phyloP scores from a whole-genome alignment of 2,113 vertebrate genomes.

The Tapirus terrestris region DNA sequence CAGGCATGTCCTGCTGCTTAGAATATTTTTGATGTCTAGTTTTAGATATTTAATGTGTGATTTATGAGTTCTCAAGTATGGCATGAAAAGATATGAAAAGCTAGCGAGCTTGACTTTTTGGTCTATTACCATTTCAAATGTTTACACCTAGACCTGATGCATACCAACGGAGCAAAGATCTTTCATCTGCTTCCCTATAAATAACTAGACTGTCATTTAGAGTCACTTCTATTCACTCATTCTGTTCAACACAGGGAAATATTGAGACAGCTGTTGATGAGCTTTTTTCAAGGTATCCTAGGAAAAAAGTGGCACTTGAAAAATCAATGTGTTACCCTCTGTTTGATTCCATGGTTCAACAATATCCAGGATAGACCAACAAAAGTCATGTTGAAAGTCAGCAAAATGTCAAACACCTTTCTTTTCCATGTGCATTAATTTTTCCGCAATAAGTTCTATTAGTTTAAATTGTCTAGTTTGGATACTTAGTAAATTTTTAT shows the following conservation, averaged over 20 bases:
- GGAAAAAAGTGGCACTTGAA: not conserved
- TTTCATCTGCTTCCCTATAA: conserved; percentile 55
- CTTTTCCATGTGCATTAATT: not conserved
- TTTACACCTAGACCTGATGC: not conserved
- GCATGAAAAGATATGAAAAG: not conserved
- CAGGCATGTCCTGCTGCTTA: not conserved
- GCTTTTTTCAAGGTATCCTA: not conserved
- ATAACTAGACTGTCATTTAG: conserved; percentile 41
- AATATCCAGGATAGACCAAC: not conserved
- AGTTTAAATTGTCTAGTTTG: not conserved
- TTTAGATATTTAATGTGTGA: not conserved
- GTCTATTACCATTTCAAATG: conserved; percentile 56
- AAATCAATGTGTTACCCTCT: not conserved
- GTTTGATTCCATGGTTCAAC: not conserved
- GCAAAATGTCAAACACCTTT: not conserved
- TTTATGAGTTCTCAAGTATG: not conserved
- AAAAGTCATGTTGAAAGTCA: not conserved
- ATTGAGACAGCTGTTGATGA: not conserved
- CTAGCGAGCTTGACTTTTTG: not conserved
- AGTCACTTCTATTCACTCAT: not conserved
- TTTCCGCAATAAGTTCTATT: not conserved
- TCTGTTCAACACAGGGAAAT: not conserved
- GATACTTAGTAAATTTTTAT: not conserved
- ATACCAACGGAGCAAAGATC: not conserved
- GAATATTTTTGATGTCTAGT: not conserved